Percentiles rank a stretch among this genome's conserved stretches.
These are phyloP conservation scores for Plusia festucae DNA, from an alignment of 2,888 invertebrate species.

Conservation along the genomic window DNA sequence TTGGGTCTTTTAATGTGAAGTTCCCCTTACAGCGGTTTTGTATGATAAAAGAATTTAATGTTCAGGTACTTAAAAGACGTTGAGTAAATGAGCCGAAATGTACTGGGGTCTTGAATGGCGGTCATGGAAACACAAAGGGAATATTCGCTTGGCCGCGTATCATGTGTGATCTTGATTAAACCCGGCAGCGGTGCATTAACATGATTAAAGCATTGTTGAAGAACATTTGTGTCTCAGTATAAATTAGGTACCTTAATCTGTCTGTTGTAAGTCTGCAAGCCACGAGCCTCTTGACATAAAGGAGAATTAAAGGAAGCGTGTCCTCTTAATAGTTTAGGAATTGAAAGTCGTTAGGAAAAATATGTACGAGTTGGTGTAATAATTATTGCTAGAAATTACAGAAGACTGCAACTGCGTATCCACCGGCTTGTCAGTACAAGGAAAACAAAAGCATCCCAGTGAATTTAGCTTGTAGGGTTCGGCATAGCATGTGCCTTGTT, in stretches of 20 bases:
- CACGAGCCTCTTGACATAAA: neutral
- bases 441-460: no score
- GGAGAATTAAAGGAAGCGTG: no score
- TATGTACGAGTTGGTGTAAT: no score
- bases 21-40: neutral
- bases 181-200: slow-evolving; percentile 20
- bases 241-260: slow-evolving; percentile 19
- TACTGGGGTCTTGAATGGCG: neutral
- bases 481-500: no score
- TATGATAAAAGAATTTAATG: neutral
- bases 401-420: no score
- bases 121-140: neutral
- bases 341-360: no score
- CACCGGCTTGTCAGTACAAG: no score
- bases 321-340: no score
- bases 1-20: neutral
- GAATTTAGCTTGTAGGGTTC: no score
- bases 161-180: slow-evolving; percentile 15
- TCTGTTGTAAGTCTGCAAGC: neutral
- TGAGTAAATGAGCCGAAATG: neutral
- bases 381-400: no score
- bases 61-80: neutral
- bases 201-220: slow-evolving; percentile 42
- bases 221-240: slow-evolving; percentile 21
- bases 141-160: neutral